Base-by-base conservation (phyloP, 2,797 vertebrate species). In the Trachops cirrhosus region DNA sequence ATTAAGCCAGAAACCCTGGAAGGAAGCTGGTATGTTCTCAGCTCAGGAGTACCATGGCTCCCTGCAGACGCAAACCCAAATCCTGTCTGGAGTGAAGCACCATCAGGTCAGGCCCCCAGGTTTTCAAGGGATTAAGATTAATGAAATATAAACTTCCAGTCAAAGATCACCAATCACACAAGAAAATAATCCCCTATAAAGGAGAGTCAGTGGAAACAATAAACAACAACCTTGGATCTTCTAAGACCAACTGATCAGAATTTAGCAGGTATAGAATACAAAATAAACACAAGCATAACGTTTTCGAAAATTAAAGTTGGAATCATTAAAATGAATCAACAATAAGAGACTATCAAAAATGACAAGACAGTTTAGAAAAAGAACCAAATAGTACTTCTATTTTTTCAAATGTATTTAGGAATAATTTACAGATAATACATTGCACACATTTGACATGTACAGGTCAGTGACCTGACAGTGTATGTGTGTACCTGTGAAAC, bases 121-220 rank as follows among this genome's bases (percentile, higher is more conserved):
- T 62, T 78, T 82, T 93, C 73, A 57, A 74, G 12, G 16, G 24
- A 78, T 93, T 86, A 84, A 59, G 57, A 83, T 64, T 32, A 88
- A 92, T 64, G 32, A 90, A 79, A 94, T 89, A 34, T 62, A 73
- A 86, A 71, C 44, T 92, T 95, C 41, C 21, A 89, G 79, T 54
- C 64, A 37, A 64, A 94, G 91, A 88, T 89, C 82, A 86, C 26
- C 79, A 52, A 22, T 84, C 29, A 88, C 6, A 83, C 2, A 93
- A 93, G 59, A n/a, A 93, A 95, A 82, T 78, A 91, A 91, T 89
- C 34, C 44, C 74, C n/a, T 52, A 2, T 68, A 91, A 89, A 44
- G 50, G n/a, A 91, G 29, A 73, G 62, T 57, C 34, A 19, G 24
- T 15, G 34, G 39, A 86, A 91, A 74, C 12, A 90, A 41, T 73